Evolutionary conservation across 2,797 vertebrate species (phyloP).

Genomic region (Acropternis orthonyx): DNA sequence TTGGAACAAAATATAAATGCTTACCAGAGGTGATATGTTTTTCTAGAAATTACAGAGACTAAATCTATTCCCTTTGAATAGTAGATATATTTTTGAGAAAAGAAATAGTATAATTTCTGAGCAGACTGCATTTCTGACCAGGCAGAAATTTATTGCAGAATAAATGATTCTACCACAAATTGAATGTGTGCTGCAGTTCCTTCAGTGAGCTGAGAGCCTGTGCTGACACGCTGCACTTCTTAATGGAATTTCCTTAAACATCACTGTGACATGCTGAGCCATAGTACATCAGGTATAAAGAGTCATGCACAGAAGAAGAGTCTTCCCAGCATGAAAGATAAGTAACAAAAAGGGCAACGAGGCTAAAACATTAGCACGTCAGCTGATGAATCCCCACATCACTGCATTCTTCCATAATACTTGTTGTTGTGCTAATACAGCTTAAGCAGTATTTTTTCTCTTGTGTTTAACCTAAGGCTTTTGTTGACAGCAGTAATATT

Average conservation of each 20-base stretch:
- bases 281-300: not conserved
- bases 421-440: not conserved
- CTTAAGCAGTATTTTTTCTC: not conserved
- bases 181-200: not conserved
- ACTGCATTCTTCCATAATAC: not conserved
- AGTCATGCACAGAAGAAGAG: not conserved
- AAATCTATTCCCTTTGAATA: not conserved
- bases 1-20: not conserved
- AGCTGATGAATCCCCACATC: not conserved
- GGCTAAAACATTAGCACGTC: not conserved
- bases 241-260: not conserved
- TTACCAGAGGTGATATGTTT: not conserved
- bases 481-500: not conserved
- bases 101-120: not conserved
- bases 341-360: not conserved
- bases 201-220: not conserved
- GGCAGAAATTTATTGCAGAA: not conserved
- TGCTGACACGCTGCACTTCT: not conserved
- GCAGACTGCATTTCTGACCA: not conserved
- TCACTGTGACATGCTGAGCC: not conserved
- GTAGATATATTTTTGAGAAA: not conserved
- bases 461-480: not conserved
- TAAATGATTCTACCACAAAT: not conserved
- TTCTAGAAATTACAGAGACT: not conserved
- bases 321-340: not conserved